A percentile compares a stretch with the other conserved stretches of the same genome.
phyloP scores from a whole-genome alignment of 1,140 invertebrate species.

The Neodiprion pinetum region DNA sequence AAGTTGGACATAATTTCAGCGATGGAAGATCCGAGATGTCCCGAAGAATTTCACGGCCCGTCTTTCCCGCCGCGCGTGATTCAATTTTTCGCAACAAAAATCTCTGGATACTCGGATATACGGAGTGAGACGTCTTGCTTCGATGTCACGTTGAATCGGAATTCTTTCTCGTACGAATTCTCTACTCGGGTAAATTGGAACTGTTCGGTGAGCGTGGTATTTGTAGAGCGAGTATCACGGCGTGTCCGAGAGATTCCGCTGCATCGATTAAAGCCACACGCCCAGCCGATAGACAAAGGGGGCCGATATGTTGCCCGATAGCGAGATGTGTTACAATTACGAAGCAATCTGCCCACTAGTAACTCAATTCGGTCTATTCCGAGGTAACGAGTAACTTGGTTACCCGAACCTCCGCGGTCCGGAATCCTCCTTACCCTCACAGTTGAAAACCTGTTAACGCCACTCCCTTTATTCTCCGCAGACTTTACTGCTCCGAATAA shows the following conservation, averaged over 20 bases:
- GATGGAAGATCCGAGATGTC: too few species aligned
- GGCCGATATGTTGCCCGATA: not conserved
- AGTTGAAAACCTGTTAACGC: not conserved
- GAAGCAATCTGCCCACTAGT: constrained; percentile 30
- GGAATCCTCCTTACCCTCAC: not conserved
- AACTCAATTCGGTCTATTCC: constrained; percentile 27
- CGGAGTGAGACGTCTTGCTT: too few species aligned
- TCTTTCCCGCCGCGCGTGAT: too few species aligned
- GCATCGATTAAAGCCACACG: not conserved
- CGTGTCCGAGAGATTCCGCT: not conserved
- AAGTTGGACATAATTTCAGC: not conserved
- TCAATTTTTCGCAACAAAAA: too few species aligned
- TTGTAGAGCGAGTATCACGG: not conserved
- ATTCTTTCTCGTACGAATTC: too few species aligned
- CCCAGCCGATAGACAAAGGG: not conserved
- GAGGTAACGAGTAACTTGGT: constrained; percentile 26
- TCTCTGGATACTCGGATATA: too few species aligned
- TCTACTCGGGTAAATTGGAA: too few species aligned
- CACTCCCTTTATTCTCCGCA: not conserved
- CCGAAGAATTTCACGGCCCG: too few species aligned
- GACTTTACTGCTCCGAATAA: not conserved
- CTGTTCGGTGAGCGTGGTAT: too few species aligned
- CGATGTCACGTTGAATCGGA: too few species aligned
- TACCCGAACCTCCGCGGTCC: not conserved
- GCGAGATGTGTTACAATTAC: constrained; percentile 32